These are phyloP conservation scores for Rosalia funebris DNA, from an alignment of 2,888 invertebrate species.

Conservation along the genomic window DNA sequence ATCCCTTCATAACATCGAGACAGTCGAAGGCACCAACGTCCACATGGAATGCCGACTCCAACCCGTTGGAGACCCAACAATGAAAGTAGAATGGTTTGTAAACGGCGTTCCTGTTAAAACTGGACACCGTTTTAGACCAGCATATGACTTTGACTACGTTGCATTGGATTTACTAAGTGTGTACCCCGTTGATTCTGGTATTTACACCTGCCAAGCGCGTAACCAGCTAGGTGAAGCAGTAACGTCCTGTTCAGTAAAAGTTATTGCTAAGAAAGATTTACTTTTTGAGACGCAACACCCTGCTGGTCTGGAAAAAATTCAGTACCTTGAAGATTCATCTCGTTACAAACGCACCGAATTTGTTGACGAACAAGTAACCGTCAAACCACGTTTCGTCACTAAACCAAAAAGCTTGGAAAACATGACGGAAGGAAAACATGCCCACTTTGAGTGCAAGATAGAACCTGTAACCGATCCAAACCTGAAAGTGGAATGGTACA, in stretches of 20 bases:
- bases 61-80: slow-evolving; percentile 90
- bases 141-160: slow-evolving; percentile 97
- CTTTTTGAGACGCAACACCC: slow-evolving; percentile 91
- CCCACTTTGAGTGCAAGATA: slow-evolving; percentile 97
- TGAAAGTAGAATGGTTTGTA: slow-evolving; percentile 96
- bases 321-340: slow-evolving; percentile 88
- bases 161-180: slow-evolving; percentile 95
- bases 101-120: slow-evolving; percentile 93
- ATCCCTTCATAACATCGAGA: slow-evolving; percentile 88
- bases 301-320: slow-evolving; percentile 90
- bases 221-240: slow-evolving; percentile 95
- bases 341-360: slow-evolving; percentile 84
- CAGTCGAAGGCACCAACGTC: slow-evolving; percentile 89
- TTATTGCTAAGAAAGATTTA: slow-evolving; percentile 89
- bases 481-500: slow-evolving; percentile 96
- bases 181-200: slow-evolving; percentile 96
- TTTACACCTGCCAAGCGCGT: slow-evolving; percentile 94
- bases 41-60: slow-evolving; percentile 92
- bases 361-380: slow-evolving; percentile 84
- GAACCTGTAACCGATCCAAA: slow-evolving; percentile 97
- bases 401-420: slow-evolving; percentile 88
- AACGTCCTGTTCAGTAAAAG: slow-evolving; percentile 89
- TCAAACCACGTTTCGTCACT: slow-evolving; percentile 86
- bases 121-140: slow-evolving; percentile 94
- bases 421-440: slow-evolving; percentile 88